Base-by-base conservation (phyloP, 2,113 vertebrate species). In the Nothoprocta perdicaria region DNA sequence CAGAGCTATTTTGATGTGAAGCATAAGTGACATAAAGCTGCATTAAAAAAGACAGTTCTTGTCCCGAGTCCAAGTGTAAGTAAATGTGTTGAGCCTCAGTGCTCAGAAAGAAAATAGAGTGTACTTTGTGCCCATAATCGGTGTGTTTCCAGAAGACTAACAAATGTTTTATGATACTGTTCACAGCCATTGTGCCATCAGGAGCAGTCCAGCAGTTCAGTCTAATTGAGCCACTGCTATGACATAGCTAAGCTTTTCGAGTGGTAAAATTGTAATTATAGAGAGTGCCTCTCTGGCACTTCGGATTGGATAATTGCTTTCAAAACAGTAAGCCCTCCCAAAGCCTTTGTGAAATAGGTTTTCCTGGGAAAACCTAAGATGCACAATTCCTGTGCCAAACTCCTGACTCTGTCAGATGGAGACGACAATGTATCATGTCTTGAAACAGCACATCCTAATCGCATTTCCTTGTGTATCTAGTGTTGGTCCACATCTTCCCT, bases 171-270 rank as follows among this genome's bases (percentile, higher is more conserved):
- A 41, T 78, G 82, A 38, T 80, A 31, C 46, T 88, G 41, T 26
- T 95, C 85, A 58, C 83, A 80, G 79, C 10, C 16, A 0, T 52
- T n/a, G 80, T 81, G 40, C 80, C 68, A 75, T 73, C 78, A 93
- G 73, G 15, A 93, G 72, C 60, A 65, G 85, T n/a, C 94, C 94
- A 91, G 92, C 80, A 58, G 87, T 96, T 85, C 88, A 84, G 21
- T 62, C 80, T 68, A 86, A 78, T 75, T 83, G 96, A 91, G 82
- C 52, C 87, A 74, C 68, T 73, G 67, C 66, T 91, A n/a, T 38
- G 85, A 60, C 40, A 92, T 46, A 87, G 61, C 74, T 83, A 78
- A 68, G 82, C 90, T 83, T 84, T 85, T 75, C 84, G 76, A 48
- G 79, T 35, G 85, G 62, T 50, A 14, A 88, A 90, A 81, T 77